Base-by-base conservation (phyloP, 1,140 invertebrate species). In the Hydropsyche tenuis region DNA sequence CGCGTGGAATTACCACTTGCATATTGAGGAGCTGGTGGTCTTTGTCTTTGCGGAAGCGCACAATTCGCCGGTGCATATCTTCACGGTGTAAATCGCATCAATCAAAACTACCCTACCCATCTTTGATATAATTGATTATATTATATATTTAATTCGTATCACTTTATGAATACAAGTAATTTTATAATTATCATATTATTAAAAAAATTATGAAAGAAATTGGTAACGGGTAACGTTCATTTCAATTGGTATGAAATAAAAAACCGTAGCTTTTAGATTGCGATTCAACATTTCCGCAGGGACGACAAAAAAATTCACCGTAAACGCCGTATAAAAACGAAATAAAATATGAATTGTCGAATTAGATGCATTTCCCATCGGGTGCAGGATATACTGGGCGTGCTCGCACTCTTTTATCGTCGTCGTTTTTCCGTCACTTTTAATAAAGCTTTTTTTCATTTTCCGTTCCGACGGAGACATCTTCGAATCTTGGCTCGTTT, bases 371-470 rank as follows among this genome's bases (percentile, higher is more conserved):
- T 69, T 48, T 16, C 66, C 43, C n/a, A 69, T 46, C 48, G 46
- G 43, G 14, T 11, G 5, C 12, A 43, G 42, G 6, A 69, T 7
- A 16, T 22, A 37, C 14, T 48, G 23, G 70, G 56, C 70, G 70
- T 30, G 25, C 20, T 7, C 23, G 16, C 18, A 11, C 60, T 73
- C 66, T 73, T 65, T 73, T 73, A 37, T 23, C 45, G 25, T 56
- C 51, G 30, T 14, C 43, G 63, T 46, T 66, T 75, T 75, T 65
- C 74, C 75, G 56, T 71, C 69, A 76, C 64, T 73, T 42, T 25
- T 76, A 76, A 76, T 76, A 73, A 76, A 69, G 56, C 46, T 22
- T 66, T 73, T 69, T 73, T 66, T 71, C 71, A 60, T 73, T 73
- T 76, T 76, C 71, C 75, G 68, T 71, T 73, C 46, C 75, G 68